phyloP scores from a whole-genome alignment of 1,140 invertebrate genomes.

The Hypsibius dujardini region DNA sequence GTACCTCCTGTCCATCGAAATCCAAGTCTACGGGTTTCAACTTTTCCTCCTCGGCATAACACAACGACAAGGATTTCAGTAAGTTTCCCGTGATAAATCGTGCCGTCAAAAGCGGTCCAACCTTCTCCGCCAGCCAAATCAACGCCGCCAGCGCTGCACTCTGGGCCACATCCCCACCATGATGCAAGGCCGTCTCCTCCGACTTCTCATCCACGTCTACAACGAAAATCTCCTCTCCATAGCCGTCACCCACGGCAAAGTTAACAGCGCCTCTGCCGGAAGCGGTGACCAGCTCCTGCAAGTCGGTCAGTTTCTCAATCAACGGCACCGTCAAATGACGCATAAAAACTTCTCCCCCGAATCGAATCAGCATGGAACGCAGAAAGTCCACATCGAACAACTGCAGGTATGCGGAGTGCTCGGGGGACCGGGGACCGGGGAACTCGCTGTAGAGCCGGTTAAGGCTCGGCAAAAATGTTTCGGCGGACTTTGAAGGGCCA shows the following conservation, averaged over 20 bases:
- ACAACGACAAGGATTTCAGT: conserved; percentile 74
- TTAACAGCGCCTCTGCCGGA: background rate
- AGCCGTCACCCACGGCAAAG: background rate
- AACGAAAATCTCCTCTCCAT: background rate
- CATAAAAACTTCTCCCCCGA: background rate
- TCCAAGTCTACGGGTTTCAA: conserved; percentile 30
- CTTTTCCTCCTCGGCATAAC: conserved; percentile 71
- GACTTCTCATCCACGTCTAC: background rate
- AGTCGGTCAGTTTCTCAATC: conserved; percentile 13
- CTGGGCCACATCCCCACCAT: background rate
- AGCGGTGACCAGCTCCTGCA: background rate
- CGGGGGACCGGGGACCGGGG: background rate
- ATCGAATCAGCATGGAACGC: background rate
- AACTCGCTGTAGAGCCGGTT: background rate
- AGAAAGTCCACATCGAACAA: conserved; percentile 1
- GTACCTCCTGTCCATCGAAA: background rate
- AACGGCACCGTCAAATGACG: background rate
- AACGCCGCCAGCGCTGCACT: conserved; percentile 29
- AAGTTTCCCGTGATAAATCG: conserved; percentile 74
- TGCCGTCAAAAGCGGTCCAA: conserved; percentile 84
- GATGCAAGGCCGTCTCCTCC: background rate
- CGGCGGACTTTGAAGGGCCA: background rate
- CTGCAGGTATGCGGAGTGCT: background rate
- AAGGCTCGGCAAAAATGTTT: background rate
- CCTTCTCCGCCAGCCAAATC: conserved; percentile 70